Evolutionary conservation across 2,888 invertebrate genomes (phyloP).

Genomic region (Clepsis dumicolana): DNA sequence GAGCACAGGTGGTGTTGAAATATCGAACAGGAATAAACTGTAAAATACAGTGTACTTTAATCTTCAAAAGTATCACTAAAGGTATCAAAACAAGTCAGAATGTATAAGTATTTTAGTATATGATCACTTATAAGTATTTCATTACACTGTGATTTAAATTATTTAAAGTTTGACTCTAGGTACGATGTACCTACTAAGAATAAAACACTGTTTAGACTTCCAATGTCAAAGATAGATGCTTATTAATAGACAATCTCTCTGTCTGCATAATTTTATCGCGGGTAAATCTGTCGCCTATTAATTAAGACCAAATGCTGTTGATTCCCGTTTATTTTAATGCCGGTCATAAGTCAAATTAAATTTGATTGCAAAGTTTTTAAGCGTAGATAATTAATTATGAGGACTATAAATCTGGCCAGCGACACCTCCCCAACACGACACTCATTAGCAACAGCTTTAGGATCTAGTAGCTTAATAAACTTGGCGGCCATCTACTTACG

Average conservation of each 20-base stretch:
- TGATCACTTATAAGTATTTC: neutral
- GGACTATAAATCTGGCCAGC: conserved; percentile 54
- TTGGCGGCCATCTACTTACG: conserved; percentile 45
- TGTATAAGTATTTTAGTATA: neutral
- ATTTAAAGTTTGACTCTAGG: neutral
- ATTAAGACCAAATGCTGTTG: conserved; percentile 7
- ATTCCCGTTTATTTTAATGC: conserved; percentile 4
- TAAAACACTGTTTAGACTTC: conserved; percentile 11
- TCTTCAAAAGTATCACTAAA: neutral
- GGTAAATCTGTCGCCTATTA: conserved; percentile 12
- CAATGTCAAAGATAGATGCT: conserved; percentile 16
- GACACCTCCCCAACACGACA: conserved; percentile 50
- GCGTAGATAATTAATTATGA: conserved; percentile 46
- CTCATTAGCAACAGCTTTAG: conserved; percentile 55
- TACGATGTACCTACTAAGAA: neutral
- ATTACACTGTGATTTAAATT: neutral
- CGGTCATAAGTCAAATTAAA: conserved; percentile 2
- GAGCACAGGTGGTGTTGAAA: conserved; percentile 2
- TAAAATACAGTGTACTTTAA: neutral
- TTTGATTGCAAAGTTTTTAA: conserved; percentile 13
- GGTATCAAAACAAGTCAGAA: neutral
- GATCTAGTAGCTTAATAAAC: conserved; percentile 56
- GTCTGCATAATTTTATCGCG: conserved; percentile 17
- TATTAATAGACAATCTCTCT: conserved; percentile 12
- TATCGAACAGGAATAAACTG: neutral